A percentile compares a stretch with the other conserved stretches of the same genome.
Conservation (phyloP, 1,140 invertebrate species). For the Capitella teleta region DNA sequence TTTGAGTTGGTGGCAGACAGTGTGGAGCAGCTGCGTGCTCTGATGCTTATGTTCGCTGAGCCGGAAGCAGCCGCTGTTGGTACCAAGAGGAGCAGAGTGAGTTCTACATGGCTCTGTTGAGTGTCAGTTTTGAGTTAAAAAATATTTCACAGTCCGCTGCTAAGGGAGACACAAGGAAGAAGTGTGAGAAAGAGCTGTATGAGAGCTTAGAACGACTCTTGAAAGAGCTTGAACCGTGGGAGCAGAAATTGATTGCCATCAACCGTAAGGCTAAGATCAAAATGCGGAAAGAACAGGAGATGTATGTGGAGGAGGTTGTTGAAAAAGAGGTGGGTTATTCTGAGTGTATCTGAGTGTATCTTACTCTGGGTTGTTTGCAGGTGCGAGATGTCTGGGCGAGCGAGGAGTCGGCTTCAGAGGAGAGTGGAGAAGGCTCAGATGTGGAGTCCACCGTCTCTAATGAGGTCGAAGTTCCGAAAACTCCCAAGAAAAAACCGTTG, state of each 20-base stretch:
- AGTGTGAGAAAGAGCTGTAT: conserved; percentile 26
- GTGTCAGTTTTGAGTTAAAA: neutral
- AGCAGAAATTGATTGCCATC: conserved; percentile 21
- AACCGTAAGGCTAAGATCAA: conserved; percentile 19
- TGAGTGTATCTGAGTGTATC: neutral
- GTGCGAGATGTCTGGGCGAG: conserved; percentile 7
- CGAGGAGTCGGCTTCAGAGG: conserved; percentile 13
- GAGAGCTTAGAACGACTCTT: conserved; percentile 21
- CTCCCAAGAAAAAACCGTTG: neutral
- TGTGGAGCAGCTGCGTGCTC: conserved; percentile 20
- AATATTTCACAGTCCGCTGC: neutral
- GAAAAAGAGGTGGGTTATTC: conserved; percentile 11
- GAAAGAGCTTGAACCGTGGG: conserved; percentile 30
- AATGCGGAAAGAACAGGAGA: conserved; percentile 24
- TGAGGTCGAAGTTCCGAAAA: conserved; percentile 14
- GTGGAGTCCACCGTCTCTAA: conserved; percentile 6
- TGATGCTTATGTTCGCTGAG: conserved; percentile 21
- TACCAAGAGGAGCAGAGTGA: neutral
- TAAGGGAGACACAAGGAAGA: conserved; percentile 15
- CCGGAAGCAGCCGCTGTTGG: conserved; percentile 1
- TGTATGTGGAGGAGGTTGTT: conserved; percentile 16
- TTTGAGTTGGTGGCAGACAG: conserved; percentile 25
- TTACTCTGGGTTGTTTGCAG: neutral
- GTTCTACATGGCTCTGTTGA: neutral
- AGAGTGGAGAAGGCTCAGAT: conserved; percentile 11